These are phyloP conservation scores for Polia nebulosa DNA, from an alignment of 2,888 invertebrate species.

Conservation along the genomic window DNA sequence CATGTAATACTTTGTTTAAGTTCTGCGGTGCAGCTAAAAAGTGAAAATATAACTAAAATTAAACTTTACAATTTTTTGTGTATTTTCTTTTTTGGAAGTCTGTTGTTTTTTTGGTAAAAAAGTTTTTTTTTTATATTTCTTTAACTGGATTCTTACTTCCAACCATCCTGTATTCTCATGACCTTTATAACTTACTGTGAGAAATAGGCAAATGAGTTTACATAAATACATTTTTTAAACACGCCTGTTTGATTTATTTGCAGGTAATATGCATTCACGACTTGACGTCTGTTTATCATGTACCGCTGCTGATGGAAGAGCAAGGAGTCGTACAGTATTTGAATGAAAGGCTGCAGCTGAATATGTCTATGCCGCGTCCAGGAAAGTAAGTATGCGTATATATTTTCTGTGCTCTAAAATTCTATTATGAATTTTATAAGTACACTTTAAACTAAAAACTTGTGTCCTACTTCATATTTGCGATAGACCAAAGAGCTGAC, in stretches of 20 bases:
- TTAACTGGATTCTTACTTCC: background rate
- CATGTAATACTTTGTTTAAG: too few relatives aligned
- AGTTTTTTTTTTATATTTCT: too few relatives aligned
- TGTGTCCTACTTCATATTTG: background rate
- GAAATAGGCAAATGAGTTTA: too few relatives aligned
- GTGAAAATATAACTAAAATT: too few relatives aligned
- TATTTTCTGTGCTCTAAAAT: constrained; percentile 28
- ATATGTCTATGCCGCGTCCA: constrained; percentile 93
- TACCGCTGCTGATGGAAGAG: constrained; percentile 97
- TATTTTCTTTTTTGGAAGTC: too few relatives aligned
- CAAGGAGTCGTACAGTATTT: constrained; percentile 97
- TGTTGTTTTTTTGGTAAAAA: too few relatives aligned
- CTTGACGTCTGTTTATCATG: constrained; percentile 98
- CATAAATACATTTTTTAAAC: background rate
- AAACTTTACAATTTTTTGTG: too few relatives aligned
- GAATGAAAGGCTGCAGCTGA: constrained; percentile 94
- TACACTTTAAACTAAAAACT: background rate
- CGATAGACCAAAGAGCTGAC: background rate
- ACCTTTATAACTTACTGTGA: too few relatives aligned
- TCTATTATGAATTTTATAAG: constrained; percentile 13
- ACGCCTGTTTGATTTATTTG: constrained; percentile 21
- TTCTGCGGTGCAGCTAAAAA: too few relatives aligned
- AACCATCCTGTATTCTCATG: background rate
- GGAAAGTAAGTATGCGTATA: constrained; percentile 87
- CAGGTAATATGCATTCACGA: constrained; percentile 98